Base-by-base conservation (phyloP, 2,888 invertebrate species). In the Nomada flava region DNA sequence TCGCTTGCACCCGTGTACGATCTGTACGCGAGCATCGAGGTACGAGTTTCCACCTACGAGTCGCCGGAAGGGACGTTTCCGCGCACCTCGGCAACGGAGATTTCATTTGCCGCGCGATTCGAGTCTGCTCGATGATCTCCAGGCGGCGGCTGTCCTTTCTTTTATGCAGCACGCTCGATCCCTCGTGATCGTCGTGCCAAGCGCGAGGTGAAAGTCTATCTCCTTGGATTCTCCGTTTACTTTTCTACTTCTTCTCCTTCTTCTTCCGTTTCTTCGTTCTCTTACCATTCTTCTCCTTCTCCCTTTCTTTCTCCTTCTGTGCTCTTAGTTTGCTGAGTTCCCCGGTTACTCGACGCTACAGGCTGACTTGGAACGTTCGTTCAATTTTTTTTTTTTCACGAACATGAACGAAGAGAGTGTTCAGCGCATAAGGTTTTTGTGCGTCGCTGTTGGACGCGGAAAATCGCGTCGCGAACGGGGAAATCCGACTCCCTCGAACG, bases 51-150 rank as follows among this genome's bases (percentile, higher is more conserved):
- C 89, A 88, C 87, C 88, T 90, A 87, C 89, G 78, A 87, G 82
- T 80, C 83, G 89, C 91, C 86, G 83, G 79, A 77, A 88, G 91
- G 90, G 90, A 91, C 90, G 86, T 90, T 90, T 87, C 88, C 85
- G 87, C 76, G 73, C 64, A 79, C 59, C 62, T 44, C 79, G 67
- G 86, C 42, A 86, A 83, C 85, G 85, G 87, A 86, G 85, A 86
- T 90, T 90, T 88, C 86, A 88, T 89, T 89, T 84, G 76, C 84
- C 86, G 83, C 82, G 86, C 85, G 85, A 87, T 90, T 89, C 84
- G 65, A 76, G 71, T 67, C 76, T 70, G 60, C 77, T 63, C 53
- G 70, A 57, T 63, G 69, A 84, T 82, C 76, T 65, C 42, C 70
- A 50, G 81, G 52, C 69, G 74, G 53, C 77, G 71, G 74, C 76